Evolutionary conservation across 2,888 invertebrate genomes (phyloP).

Genomic region (Polietes domitor): DNA sequence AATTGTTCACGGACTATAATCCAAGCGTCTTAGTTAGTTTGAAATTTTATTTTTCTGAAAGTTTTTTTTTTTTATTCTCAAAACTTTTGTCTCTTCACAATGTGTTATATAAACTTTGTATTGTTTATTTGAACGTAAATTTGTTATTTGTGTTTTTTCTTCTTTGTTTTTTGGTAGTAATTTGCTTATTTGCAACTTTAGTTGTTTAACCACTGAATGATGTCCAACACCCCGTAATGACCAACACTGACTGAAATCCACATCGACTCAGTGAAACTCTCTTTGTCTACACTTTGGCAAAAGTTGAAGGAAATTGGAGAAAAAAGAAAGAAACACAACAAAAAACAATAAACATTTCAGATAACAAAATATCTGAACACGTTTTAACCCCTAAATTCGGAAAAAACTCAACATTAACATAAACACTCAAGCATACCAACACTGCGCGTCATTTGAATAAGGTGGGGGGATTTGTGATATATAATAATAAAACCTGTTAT

Average conservation of each 20-base stretch:
- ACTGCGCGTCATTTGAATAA: not conserved
- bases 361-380: slow-evolving; percentile 48
- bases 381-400: slow-evolving; percentile 61
- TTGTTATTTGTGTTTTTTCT: not conserved
- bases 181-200: not conserved
- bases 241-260: slow-evolving; percentile 71
- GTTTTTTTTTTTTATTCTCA: too few relatives aligned
- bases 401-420: slow-evolving; percentile 1
- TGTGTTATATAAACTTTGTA: slow-evolving; percentile 1
- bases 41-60: too few relatives aligned
- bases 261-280: slow-evolving; percentile 39
- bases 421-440: not conserved
- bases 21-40: too few relatives aligned
- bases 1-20: too few relatives aligned
- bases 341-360: slow-evolving; percentile 13
- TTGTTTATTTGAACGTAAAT: not conserved
- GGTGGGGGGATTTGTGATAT: not conserved
- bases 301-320: slow-evolving; percentile 1
- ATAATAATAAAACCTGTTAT: too few relatives aligned
- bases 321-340: not conserved
- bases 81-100: too few relatives aligned
- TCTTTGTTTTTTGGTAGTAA: not conserved
- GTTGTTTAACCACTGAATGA: slow-evolving; percentile 26
- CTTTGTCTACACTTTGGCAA: slow-evolving; percentile 12
- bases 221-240: slow-evolving; percentile 72